Conservation (phyloP, 1,140 invertebrate genomes). For the Diorhabda carinulata region DNA sequence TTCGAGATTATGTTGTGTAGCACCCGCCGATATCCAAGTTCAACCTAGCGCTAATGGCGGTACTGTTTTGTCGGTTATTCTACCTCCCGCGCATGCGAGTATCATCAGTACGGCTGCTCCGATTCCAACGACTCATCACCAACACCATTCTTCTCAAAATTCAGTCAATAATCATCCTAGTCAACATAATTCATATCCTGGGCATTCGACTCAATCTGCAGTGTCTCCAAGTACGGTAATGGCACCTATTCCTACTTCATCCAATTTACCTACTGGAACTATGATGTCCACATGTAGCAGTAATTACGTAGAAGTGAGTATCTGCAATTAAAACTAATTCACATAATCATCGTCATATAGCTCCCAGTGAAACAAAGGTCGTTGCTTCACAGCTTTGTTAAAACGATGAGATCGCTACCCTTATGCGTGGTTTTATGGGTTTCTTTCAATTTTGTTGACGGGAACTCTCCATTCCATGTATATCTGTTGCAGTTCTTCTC, state of each 20-base stretch:
- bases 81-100: constrained; percentile 59
- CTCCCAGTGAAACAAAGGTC: no score
- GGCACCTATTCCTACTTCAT: constrained; percentile 32
- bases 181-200: constrained; percentile 33
- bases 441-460: no score
- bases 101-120: constrained; percentile 36
- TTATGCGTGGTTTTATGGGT: no score
- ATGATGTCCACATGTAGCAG: constrained; percentile 58
- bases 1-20: constrained; percentile 49
- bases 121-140: constrained; percentile 31
- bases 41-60: constrained; percentile 60
- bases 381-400: no score
- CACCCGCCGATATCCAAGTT: constrained; percentile 58
- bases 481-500: no score
- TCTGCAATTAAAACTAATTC: not conserved
- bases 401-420: no score
- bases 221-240: constrained; percentile 25
- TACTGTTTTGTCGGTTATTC: constrained; percentile 72
- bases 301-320: constrained; percentile 57
- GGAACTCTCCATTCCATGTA: no score
- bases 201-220: constrained; percentile 24
- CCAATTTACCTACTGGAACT: constrained; percentile 46
- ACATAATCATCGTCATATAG: not conserved
- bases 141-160: constrained; percentile 37
- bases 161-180: constrained; percentile 37